Percentiles rank a stretch among this genome's conserved stretches.
These are phyloP conservation scores for Morus bassanus DNA, from an alignment of 2,797 vertebrate genomes.

Conservation along the genomic window DNA sequence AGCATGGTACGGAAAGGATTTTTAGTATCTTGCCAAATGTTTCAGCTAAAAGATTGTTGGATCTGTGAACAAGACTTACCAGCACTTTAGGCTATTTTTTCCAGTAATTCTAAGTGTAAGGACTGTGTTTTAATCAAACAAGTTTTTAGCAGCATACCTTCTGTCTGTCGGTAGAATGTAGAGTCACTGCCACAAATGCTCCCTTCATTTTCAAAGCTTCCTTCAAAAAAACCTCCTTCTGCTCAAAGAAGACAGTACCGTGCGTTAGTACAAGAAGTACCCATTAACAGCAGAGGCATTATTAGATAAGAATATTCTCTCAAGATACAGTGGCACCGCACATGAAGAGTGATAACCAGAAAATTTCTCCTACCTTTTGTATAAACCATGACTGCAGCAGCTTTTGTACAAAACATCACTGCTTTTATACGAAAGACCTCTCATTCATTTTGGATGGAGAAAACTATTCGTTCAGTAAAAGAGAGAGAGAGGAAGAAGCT, in stretches of 20 bases:
- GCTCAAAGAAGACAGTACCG: not conserved
- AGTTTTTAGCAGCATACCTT: slow-evolving; percentile 79
- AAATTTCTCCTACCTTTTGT: not conserved
- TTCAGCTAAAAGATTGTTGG: not conserved
- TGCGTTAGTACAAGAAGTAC: not conserved
- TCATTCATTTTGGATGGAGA: not conserved
- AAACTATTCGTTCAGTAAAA: not conserved
- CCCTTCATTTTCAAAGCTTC: slow-evolving; percentile 91
- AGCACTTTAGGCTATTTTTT: not conserved
- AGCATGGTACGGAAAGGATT: not conserved
- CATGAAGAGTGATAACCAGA: not conserved
- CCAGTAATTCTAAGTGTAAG: not conserved
- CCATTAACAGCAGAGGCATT: not conserved
- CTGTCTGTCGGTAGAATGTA: slow-evolving; percentile 89
- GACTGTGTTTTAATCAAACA: not conserved
- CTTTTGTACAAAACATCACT: not conserved
- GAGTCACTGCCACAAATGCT: slow-evolving; percentile 93
- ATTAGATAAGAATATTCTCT: not conserved
- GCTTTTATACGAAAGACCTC: not conserved
- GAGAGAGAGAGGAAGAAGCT: not conserved
- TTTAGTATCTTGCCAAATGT: not conserved
- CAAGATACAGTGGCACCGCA: not conserved
- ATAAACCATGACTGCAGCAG: not conserved
- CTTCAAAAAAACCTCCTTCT: slow-evolving; percentile 87
- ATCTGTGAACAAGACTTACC: not conserved